Evolutionary conservation across 2,113 vertebrate species (phyloP).

Genomic region (Tyrannus savana): DNA sequence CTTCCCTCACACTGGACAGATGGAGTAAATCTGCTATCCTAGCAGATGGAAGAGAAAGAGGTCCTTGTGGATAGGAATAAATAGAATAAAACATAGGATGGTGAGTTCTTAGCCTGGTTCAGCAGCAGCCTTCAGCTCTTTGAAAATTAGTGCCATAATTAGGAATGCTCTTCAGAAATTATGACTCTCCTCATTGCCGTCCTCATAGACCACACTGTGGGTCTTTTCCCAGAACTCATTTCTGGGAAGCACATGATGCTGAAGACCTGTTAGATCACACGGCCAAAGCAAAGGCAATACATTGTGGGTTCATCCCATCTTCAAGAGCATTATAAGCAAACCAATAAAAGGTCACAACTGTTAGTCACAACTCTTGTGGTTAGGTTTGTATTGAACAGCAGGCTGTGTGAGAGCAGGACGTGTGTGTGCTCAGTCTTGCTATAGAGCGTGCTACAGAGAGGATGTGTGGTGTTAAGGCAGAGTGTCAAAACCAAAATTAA

Average conservation of each 20-base stretch:
- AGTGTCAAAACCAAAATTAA: neutral
- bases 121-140: neutral
- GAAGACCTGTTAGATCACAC: neutral
- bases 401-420: neutral
- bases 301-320: neutral
- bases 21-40: neutral
- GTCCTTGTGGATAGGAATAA: neutral
- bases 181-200: neutral
- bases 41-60: neutral
- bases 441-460: neutral
- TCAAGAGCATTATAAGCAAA: neutral
- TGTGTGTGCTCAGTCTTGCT: neutral
- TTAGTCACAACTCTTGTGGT: conserved; percentile 40
- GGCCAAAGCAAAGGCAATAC: neutral
- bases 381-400: neutral
- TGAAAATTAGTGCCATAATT: neutral
- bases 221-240: neutral
- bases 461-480: neutral
- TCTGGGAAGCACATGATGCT: neutral
- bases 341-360: conserved; percentile 23
- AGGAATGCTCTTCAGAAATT: neutral
- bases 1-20: neutral
- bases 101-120: neutral
- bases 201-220: neutral
- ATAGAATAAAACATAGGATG: neutral